Evolutionary conservation across 1,140 invertebrate genomes (phyloP).

Genomic region (Neoseiulus cucumeris): DNA sequence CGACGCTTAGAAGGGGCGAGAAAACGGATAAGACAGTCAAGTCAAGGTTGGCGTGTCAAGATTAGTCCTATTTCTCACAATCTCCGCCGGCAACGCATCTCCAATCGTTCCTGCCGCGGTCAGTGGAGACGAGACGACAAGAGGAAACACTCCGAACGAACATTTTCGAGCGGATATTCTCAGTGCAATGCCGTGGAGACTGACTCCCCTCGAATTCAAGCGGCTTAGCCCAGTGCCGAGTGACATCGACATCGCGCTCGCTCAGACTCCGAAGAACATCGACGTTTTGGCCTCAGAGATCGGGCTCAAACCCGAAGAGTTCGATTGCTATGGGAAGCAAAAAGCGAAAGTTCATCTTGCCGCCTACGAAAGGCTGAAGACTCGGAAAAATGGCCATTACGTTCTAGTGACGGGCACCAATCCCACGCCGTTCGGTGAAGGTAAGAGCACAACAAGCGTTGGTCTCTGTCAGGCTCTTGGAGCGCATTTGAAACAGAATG

Average conservation of each 20-base stretch:
- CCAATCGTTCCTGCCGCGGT: no score
- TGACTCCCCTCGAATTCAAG: slow-evolving; percentile 39
- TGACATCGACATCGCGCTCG: slow-evolving; percentile 70
- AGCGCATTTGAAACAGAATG: slow-evolving; percentile 60
- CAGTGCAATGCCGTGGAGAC: slow-evolving; percentile 34
- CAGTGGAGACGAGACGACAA: no score
- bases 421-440: slow-evolving; percentile 18
- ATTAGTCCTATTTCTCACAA: no score
- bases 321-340: slow-evolving; percentile 72
- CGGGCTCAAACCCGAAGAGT: slow-evolving; percentile 53
- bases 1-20: no score
- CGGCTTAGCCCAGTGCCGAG: slow-evolving; percentile 46
- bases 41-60: no score
- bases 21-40: no score
- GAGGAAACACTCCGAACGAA: no score
- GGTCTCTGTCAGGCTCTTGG: slow-evolving; percentile 80
- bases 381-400: slow-evolving; percentile 61
- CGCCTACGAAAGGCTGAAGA: slow-evolving; percentile 49
- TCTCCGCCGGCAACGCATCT: no score
- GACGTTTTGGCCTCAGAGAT: slow-evolving; percentile 55
- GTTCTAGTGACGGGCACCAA: slow-evolving; percentile 77
- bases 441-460: slow-evolving; percentile 61
- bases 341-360: slow-evolving; percentile 85
- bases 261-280: slow-evolving; percentile 71
- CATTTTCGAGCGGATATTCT: no score